A percentile compares a stretch with the other conserved stretches of the same genome.
These are phyloP conservation scores for Caenorhabditis remanei DNA, from an alignment of 1,140 invertebrate species.

Conservation along the genomic window DNA sequence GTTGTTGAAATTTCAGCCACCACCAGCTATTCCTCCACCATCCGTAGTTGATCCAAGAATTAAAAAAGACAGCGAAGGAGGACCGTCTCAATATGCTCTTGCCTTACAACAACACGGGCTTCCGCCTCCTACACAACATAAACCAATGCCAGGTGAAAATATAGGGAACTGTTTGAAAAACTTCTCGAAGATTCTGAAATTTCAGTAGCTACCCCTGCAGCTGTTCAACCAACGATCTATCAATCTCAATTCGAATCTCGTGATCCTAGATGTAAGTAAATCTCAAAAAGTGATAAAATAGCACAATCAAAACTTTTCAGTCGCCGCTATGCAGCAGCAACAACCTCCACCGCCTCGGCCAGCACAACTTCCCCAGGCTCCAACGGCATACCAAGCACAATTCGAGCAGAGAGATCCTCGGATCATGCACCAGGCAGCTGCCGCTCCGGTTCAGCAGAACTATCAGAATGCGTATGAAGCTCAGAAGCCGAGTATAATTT, in stretches of 20 bases:
- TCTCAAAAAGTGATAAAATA: not conserved
- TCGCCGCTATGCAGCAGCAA: not conserved
- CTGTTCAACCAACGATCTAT: not conserved
- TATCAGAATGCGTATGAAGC: constrained; percentile 6
- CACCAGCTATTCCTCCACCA: not conserved
- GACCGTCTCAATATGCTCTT: not conserved
- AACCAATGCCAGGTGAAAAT: not conserved
- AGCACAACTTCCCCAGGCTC: not conserved
- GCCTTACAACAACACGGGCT: not conserved
- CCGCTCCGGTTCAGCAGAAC: not conserved
- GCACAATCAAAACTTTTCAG: not conserved
- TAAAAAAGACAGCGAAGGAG: not conserved
- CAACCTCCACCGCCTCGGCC: not conserved
- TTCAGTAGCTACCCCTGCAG: not conserved
- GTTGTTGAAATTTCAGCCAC: not conserved
- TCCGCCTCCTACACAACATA: not conserved
- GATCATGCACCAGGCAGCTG: not conserved
- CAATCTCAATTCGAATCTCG: not conserved
- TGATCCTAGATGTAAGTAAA: constrained; percentile 26
- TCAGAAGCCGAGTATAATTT: not conserved
- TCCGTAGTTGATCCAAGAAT: not conserved
- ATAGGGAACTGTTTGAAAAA: not conserved
- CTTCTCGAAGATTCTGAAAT: not conserved
- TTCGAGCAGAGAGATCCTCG: constrained; percentile 41
- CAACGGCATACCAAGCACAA: not conserved